Evolutionary conservation across 2,113 vertebrate species (phyloP), one percentile per base, ranked within the genome.

Genomic region (Albula glossodonta): DNA sequence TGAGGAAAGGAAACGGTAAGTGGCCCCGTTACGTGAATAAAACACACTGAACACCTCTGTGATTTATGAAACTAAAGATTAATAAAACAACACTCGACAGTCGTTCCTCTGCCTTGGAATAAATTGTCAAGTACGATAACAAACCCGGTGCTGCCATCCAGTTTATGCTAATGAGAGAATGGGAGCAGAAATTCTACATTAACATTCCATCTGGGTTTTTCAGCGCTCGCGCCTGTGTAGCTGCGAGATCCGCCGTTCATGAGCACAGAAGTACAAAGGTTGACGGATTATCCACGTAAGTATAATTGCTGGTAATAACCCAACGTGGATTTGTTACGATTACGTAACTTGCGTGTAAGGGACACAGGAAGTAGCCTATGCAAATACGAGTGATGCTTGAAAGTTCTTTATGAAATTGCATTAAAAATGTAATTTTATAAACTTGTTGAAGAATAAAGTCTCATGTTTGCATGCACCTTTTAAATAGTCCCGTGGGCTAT

Each of bases 71-170:
- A n/a, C 70, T 74, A 74, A 74, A 22, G 70, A 74, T 74, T 74
- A 74, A 74, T 74, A 74, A 74, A 74, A 74, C 70, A 74, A 74
- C n/a, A 74, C 70, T n/a, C 70, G 70, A 74, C 70, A 74, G 70
- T 74, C 70, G n/a, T 74, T 74, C 70, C n/a, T 74, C 70, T 74
- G 22, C 70, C 70, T 74, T 74, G 22, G 70, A 74, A 74, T 74
- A 74, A 74, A 74, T 74, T 74, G 70, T 74, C 70, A 74, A 74
- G 70, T 74, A 74, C 22, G 31, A 74, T 74, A 74, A 74, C 70
- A 74, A 74, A 74, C 70, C 70, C 70, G 10, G 17, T n/a, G 70
- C 22, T 74, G n/a, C 70, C n/a, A 74, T 74, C 70, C 70, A 74
- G 70, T 31, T n/a, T 74, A 74, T 74, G 70, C 70, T n/a, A 74